These are phyloP conservation scores for Phoronis australis DNA, from an alignment of 2,888 invertebrate genomes.

Conservation along the genomic window DNA sequence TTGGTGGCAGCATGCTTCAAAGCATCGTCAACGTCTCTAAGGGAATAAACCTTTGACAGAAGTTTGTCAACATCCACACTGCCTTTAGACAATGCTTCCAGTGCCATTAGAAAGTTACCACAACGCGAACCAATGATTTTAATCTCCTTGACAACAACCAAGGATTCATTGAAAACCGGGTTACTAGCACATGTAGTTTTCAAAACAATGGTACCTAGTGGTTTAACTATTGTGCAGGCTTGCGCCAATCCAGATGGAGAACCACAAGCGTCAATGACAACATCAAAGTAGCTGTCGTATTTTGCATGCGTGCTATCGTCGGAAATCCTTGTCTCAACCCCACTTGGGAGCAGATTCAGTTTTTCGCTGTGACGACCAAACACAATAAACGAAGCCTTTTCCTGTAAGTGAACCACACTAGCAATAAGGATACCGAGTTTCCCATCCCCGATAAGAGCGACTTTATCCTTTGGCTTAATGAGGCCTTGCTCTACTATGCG, in stretches of 20 bases:
- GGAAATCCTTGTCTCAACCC: not conserved
- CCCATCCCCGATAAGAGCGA: slow-evolving; percentile 18
- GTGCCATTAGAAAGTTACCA: slow-evolving; percentile 16
- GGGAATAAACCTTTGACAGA: not conserved
- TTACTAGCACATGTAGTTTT: slow-evolving; percentile 16
- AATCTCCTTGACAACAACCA: slow-evolving; percentile 15
- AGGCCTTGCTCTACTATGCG: slow-evolving; percentile 15
- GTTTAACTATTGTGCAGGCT: slow-evolving; percentile 7
- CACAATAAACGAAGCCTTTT: not conserved
- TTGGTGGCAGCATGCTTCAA: slow-evolving; percentile 9
- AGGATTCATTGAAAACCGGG: slow-evolving; percentile 9
- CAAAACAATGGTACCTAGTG: slow-evolving; percentile 15
- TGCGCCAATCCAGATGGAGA: not conserved
- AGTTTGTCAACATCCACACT: not conserved
- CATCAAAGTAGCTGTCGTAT: not conserved
- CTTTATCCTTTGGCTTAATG: not conserved
- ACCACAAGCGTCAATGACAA: not conserved
- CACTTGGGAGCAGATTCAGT: not conserved
- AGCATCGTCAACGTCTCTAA: slow-evolving; percentile 10
- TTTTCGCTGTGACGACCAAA: not conserved
- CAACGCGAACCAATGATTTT: slow-evolving; percentile 15
- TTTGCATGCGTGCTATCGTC: not conserved
- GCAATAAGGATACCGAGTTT: slow-evolving; percentile 16
- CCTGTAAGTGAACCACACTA: slow-evolving; percentile 3
- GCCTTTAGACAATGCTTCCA: not conserved